A percentile compares a stretch with the other conserved stretches of the same genome.
Conservation (phyloP, 1,140 invertebrate genomes). For the Leptonema lineaticorne region DNA sequence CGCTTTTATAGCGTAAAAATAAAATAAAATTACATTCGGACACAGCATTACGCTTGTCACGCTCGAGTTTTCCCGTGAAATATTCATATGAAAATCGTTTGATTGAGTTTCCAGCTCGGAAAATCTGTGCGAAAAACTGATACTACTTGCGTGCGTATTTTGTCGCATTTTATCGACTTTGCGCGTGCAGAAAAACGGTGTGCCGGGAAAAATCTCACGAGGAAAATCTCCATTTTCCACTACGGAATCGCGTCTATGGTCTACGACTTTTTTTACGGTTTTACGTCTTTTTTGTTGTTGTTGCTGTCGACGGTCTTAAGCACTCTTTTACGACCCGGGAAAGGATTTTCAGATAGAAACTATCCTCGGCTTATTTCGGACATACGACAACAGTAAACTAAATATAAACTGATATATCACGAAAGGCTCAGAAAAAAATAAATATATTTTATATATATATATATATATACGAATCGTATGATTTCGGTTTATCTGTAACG, state of each 20-base stretch:
- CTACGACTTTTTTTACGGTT: constrained; percentile 15
- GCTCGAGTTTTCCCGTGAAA: not conserved
- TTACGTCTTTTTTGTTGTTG: constrained; percentile 19
- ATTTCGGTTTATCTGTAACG: too few relatives aligned
- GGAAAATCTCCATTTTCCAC: constrained; percentile 2
- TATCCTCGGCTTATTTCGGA: too few relatives aligned
- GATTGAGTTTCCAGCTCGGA: not conserved
- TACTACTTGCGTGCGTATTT: too few relatives aligned
- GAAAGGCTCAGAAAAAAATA: too few relatives aligned
- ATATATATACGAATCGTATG: too few relatives aligned
- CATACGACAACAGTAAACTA: too few relatives aligned
- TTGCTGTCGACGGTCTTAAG: not conserved
- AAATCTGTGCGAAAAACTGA: too few relatives aligned
- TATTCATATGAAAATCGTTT: not conserved
- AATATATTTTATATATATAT: too few relatives aligned
- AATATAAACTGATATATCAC: too few relatives aligned
- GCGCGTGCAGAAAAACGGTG: not conserved
- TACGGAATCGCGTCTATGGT: not conserved
- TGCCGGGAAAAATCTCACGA: not conserved
- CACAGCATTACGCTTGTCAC: not conserved
- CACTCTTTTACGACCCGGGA: constrained; percentile 1
- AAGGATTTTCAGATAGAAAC: constrained; percentile 1
- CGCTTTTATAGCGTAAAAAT: too few relatives aligned
- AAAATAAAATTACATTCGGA: not conserved
- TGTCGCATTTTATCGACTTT: not conserved